Evolutionary conservation across 53 echinoderm and acorn worm species (phyloP).

Genomic region (Zoroaster sp.): DNA sequence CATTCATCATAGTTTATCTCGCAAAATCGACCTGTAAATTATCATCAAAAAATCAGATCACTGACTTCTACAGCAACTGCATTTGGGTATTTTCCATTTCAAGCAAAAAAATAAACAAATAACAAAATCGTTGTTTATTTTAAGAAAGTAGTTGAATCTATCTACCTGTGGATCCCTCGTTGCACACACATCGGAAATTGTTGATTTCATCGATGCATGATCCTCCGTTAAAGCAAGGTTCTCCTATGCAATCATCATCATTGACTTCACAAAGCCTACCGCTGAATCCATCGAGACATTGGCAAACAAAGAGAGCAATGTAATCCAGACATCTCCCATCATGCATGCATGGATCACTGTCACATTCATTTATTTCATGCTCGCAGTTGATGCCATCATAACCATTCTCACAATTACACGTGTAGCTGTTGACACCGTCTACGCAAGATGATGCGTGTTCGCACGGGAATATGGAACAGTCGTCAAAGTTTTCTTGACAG

Average conservation of each 20-base stretch:
- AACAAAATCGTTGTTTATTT: too few species aligned
- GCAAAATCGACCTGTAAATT: slow-evolving; percentile 27
- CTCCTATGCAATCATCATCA: slow-evolving; percentile 29
- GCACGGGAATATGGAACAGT: slow-evolving; percentile 53
- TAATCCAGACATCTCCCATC: slow-evolving; percentile 10
- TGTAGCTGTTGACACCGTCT: slow-evolving; percentile 14
- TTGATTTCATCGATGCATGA: slow-evolving; percentile 22
- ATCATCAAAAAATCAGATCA: too few species aligned
- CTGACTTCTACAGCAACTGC: not conserved
- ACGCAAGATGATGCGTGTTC: not conserved
- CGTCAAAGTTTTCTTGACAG: slow-evolving; percentile 72
- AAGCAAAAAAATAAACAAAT: too few species aligned
- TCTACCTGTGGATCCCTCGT: slow-evolving; percentile 44
- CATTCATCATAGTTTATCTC: slow-evolving; percentile 31
- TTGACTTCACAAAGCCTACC: slow-evolving; percentile 5
- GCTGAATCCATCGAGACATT: slow-evolving; percentile 10
- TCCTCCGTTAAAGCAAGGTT: slow-evolving; percentile 25
- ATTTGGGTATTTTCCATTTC: too few species aligned
- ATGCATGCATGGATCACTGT: not conserved
- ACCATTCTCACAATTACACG: not conserved
- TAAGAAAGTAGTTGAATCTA: too few species aligned
- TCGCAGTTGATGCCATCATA: slow-evolving; percentile 15
- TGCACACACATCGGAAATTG: slow-evolving; percentile 37
- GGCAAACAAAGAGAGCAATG: not conserved
- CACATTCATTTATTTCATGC: not conserved